Base-by-base conservation (phyloP, 2,113 vertebrate genomes). In the Cochlearius cochlearius region DNA sequence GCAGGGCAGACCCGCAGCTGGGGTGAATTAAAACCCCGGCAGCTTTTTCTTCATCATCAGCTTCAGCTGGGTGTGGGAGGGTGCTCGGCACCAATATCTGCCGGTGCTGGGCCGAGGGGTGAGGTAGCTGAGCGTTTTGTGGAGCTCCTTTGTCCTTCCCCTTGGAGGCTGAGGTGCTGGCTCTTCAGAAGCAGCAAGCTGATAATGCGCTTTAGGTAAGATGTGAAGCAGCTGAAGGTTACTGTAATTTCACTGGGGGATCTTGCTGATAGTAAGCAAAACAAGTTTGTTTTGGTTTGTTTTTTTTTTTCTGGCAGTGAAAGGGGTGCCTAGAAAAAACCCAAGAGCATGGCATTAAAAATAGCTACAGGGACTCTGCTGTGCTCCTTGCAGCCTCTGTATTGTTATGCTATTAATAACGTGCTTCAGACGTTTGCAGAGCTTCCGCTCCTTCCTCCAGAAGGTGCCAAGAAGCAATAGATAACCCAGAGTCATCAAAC, bases 111-210 rank as follows among this genome's bases (percentile, higher is more conserved):
- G 27, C 2, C 0, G 3, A 12, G 1, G 0, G 7, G 4, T 3
- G 55, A 0, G 12, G 29, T 0, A 1, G 15, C 4, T 27, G 23
- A 21, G 75, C 4, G 36, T 1, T 0, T 3, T 1, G 3, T 27
- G 15, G 49, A 47, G 36, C 6, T 1, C 1, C 15, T 47, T 4
- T 5, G 14, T 72, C 25, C 52, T 43, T n/a, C 3, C 5, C 22
- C 15, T 5, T 2, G 5, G 1, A 2, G 26, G 88, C 18, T n/a
- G 64, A 11, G 71, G 55, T 45, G 71, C 90, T 69, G 68, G 19
- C 34, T 64, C 39, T 72, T 64, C n/a, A 8, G 11, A 22, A 50
- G 12, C 22, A 11, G 30, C 23, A 29, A 11, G 41, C 59, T 56
- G 62, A 49, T 27, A 14, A 6, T 6, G 20, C 3, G 5, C 53